A percentile compares a stretch with the other conserved stretches of the same genome.
Conservation (phyloP, 2,888 invertebrate species). For the Apotomis betuletana region DNA sequence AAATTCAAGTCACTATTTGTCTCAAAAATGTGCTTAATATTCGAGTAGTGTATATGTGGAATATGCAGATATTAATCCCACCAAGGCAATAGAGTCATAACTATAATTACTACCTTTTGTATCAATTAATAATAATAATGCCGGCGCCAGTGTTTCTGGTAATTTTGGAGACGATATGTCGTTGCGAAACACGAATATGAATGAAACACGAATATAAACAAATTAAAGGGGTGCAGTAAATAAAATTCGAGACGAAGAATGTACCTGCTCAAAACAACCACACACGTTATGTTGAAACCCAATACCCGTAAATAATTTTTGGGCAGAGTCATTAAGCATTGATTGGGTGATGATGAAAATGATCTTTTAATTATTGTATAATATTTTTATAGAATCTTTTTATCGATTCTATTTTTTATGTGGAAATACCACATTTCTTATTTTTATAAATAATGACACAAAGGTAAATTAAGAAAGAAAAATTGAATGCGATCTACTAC, state of each 20-base stretch:
- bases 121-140: background rate
- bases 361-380: too few relatives aligned
- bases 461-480: too few relatives aligned
- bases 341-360: background rate
- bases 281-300: background rate
- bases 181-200: background rate
- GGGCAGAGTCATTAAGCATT: background rate
- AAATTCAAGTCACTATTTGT: too few relatives aligned
- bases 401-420: too few relatives aligned
- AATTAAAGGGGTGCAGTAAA: conserved; percentile 4
- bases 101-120: background rate
- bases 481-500: too few relatives aligned
- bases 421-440: too few relatives aligned
- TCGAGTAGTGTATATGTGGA: too few relatives aligned
- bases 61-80: background rate
- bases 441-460: too few relatives aligned
- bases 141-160: background rate
- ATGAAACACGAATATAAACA: conserved; percentile 13
- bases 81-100: background rate
- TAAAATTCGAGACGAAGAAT: background rate
- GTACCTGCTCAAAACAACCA: conserved; percentile 21
- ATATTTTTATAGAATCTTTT: too few relatives aligned
- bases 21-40: too few relatives aligned
- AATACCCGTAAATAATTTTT: background rate
- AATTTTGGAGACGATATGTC: background rate